Conservation (phyloP, 1,140 invertebrate species). For the Zaprionus gabonicus region DNA sequence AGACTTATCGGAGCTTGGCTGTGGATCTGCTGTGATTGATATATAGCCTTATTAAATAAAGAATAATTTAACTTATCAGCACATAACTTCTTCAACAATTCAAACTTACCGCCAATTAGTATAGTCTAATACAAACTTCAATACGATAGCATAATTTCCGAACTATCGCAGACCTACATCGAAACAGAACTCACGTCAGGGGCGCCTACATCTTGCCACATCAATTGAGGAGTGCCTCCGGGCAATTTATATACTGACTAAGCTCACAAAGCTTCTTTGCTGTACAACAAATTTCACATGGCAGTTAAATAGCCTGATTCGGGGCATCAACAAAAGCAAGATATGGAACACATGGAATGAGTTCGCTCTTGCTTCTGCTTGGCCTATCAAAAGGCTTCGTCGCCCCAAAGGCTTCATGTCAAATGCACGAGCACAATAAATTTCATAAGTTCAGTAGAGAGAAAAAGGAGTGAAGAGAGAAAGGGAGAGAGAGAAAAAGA, state of each 20-base stretch:
- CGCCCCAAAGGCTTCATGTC: constrained; percentile 75
- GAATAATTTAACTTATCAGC: not conserved
- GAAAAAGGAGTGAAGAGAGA: constrained; percentile 8
- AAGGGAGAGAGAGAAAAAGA: constrained; percentile 27
- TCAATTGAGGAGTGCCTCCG: constrained; percentile 21
- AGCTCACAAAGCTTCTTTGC: constrained; percentile 27
- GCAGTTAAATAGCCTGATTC: constrained; percentile 32
- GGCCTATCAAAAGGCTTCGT: constrained; percentile 58
- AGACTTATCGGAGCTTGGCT: not conserved
- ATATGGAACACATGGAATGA: constrained; percentile 36
- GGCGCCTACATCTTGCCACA: constrained; percentile 17
- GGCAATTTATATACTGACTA: constrained; percentile 39
- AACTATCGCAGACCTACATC: constrained; percentile 4
- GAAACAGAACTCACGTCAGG: not conserved
- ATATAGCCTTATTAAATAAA: not conserved
- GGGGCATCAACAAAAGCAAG: constrained; percentile 26
- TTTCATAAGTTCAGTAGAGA: constrained; percentile 47
- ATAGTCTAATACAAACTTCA: not conserved
- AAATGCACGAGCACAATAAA: constrained; percentile 77
- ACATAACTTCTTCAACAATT: not conserved
- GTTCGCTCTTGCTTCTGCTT: not conserved
- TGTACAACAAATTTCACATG: constrained; percentile 40
- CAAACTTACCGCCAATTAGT: not conserved
- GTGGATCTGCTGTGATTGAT: not conserved
- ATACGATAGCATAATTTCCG: not conserved